Evolutionary conservation across 1,140 invertebrate species (phyloP).

Genomic region (Bombus pyrosoma): DNA sequence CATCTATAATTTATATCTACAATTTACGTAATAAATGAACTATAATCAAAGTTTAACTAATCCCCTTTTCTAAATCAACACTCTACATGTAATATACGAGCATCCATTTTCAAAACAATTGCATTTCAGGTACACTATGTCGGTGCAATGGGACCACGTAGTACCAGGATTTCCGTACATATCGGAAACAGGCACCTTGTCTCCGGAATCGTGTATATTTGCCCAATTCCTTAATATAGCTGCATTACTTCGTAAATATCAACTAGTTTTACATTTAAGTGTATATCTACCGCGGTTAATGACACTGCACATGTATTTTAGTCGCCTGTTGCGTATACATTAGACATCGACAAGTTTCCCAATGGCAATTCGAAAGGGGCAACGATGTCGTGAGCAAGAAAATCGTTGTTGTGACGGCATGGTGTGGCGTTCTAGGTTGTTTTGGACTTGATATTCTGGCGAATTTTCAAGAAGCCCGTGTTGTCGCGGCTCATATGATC

Average conservation of each 20-base stretch:
- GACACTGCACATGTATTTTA: slow-evolving; percentile 17
- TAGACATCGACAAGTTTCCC: slow-evolving; percentile 71
- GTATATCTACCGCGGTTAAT: not conserved
- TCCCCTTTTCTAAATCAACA: not conserved
- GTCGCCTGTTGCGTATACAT: slow-evolving; percentile 72
- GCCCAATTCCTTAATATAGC: slow-evolving; percentile 83
- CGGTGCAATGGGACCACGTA: slow-evolving; percentile 83
- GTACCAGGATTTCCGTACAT: slow-evolving; percentile 85
- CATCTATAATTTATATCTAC: too few species aligned
- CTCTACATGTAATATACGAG: not conserved
- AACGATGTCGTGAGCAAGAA: slow-evolving; percentile 54
- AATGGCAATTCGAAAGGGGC: slow-evolving; percentile 71
- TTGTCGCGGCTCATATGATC: slow-evolving; percentile 70
- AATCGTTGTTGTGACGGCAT: slow-evolving; percentile 53
- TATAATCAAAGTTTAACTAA: not conserved
- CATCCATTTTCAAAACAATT: slow-evolving; percentile 46
- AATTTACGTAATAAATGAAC: not conserved
- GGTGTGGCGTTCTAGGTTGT: slow-evolving; percentile 66
- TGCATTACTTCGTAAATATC: slow-evolving; percentile 80
- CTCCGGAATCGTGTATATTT: slow-evolving; percentile 86
- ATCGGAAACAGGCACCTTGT: slow-evolving; percentile 85
- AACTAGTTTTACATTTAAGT: not conserved
- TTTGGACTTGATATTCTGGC: slow-evolving; percentile 72
- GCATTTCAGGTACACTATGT: slow-evolving; percentile 82
- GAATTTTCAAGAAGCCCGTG: slow-evolving; percentile 72